phyloP scores from a whole-genome alignment of 2,797 vertebrate species.

The Schizothorax lantsangensis region DNA sequence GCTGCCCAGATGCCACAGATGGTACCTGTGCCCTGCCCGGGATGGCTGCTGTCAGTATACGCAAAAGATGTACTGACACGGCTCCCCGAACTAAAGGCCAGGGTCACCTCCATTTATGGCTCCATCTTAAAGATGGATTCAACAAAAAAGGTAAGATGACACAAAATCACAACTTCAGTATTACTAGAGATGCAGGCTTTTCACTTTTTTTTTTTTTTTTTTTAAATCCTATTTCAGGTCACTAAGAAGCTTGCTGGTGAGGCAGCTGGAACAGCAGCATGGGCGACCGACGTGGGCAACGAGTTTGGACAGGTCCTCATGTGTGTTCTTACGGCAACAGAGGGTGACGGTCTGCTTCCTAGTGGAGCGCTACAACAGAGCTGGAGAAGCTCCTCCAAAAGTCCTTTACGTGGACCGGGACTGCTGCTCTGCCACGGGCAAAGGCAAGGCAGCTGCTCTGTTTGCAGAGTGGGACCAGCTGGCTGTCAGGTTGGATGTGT shows the following conservation, averaged over 20 bases:
- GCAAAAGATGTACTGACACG: too few relatives aligned
- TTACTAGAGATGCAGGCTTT: neutral
- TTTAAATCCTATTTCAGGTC: neutral
- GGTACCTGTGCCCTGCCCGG: too few relatives aligned
- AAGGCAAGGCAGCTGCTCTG: neutral
- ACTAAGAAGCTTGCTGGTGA: neutral
- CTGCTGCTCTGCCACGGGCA: too few relatives aligned
- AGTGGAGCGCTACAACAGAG: neutral
- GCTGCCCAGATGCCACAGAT: too few relatives aligned
- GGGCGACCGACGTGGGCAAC: neutral
- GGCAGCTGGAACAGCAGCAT: neutral
- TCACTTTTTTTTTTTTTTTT: too few relatives aligned
- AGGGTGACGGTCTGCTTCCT: neutral
- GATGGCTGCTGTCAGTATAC: too few relatives aligned
- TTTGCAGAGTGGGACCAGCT: neutral
- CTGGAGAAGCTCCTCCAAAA: neutral
- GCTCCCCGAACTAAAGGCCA: neutral
- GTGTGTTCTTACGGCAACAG: neutral
- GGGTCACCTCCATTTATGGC: neutral
- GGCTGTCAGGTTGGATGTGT: neutral
- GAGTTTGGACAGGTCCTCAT: conserved; percentile 30
- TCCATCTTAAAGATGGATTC: neutral
- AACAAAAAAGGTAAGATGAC: neutral
- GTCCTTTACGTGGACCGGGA: neutral
- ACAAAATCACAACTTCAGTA: neutral